Conservation (phyloP, 2,797 vertebrate species). For the Novumbra hubbsi region DNA sequence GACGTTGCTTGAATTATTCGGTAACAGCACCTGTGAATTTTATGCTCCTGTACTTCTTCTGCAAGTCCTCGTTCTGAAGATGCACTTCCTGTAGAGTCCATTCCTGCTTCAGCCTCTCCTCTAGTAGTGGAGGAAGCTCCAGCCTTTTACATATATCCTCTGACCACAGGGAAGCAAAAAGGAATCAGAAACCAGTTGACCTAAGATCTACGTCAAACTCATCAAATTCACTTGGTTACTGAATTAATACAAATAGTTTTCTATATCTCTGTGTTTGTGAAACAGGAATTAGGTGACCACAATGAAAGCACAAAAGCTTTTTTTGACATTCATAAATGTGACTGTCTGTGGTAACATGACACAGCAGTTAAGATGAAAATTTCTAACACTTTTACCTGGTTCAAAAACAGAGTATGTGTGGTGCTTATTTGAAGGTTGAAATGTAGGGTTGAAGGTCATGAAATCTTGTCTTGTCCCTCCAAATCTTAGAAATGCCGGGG, state of each 20-base stretch:
- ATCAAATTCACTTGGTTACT: neutral
- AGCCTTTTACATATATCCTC: constrained; percentile 58
- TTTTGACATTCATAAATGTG: neutral
- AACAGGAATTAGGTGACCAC: constrained; percentile 26
- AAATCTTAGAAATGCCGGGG: constrained; percentile 87
- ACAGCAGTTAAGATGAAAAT: neutral
- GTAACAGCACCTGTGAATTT: constrained; percentile 81
- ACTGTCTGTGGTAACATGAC: neutral
- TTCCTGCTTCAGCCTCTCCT: constrained; percentile 68
- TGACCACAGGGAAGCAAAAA: constrained; percentile 21
- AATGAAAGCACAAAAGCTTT: neutral
- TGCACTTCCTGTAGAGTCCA: constrained; percentile 76
- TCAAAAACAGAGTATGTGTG: constrained; percentile 16
- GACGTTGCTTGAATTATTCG: neutral
- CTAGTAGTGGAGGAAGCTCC: constrained; percentile 60
- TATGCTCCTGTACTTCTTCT: constrained; percentile 66
- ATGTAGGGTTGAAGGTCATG: constrained; percentile 81
- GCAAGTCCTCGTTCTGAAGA: constrained; percentile 72
- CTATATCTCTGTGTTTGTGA: constrained; percentile 13
- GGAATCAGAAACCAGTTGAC: neutral
- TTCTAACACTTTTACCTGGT: constrained; percentile 41
- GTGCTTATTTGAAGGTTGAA: constrained; percentile 54
- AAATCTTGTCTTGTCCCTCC: constrained; percentile 92
- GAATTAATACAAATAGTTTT: constrained; percentile 28
- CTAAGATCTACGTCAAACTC: neutral